These are phyloP conservation scores for Danio aesculapii DNA, from an alignment of 2,797 vertebrate species.

Conservation along the genomic window DNA sequence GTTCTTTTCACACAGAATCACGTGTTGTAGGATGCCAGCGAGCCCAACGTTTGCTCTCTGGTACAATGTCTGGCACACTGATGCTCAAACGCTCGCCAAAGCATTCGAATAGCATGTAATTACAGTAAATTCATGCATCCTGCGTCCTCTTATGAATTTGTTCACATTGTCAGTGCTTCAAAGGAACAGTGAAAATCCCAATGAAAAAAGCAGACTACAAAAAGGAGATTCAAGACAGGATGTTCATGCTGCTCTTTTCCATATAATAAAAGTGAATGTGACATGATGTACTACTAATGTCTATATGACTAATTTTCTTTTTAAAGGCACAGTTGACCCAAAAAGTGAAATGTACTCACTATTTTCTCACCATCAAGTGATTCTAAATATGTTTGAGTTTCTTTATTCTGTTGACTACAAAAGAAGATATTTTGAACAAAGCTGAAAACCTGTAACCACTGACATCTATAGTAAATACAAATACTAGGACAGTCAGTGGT, in stretches of 20 bases:
- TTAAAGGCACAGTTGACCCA: too few relatives aligned
- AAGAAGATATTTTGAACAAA: too few relatives aligned
- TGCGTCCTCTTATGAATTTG: neutral
- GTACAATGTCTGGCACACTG: neutral
- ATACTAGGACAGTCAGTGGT: too few relatives aligned
- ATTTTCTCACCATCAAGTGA: too few relatives aligned
- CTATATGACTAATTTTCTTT: neutral
- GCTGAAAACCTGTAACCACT: too few relatives aligned
- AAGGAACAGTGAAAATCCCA: neutral
- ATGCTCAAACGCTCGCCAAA: conserved; percentile 3
- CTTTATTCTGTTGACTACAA: too few relatives aligned
- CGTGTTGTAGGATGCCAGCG: neutral
- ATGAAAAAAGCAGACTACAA: neutral
- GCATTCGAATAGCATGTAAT: conserved; percentile 20
- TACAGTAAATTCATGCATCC: conserved; percentile 5
- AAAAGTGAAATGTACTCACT: too few relatives aligned
- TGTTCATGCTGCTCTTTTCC: neutral
- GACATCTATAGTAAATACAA: too few relatives aligned
- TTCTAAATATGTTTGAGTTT: too few relatives aligned
- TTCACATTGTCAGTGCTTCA: conserved; percentile 14
- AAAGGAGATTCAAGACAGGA: neutral
- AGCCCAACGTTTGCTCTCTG: conserved; percentile 12
- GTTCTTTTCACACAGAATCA: conserved; percentile 17
- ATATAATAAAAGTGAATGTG: neutral
- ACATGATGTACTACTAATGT: too few relatives aligned